Conservation (phyloP, 2,113 vertebrate species). For the Callorhinus ursinus region DNA sequence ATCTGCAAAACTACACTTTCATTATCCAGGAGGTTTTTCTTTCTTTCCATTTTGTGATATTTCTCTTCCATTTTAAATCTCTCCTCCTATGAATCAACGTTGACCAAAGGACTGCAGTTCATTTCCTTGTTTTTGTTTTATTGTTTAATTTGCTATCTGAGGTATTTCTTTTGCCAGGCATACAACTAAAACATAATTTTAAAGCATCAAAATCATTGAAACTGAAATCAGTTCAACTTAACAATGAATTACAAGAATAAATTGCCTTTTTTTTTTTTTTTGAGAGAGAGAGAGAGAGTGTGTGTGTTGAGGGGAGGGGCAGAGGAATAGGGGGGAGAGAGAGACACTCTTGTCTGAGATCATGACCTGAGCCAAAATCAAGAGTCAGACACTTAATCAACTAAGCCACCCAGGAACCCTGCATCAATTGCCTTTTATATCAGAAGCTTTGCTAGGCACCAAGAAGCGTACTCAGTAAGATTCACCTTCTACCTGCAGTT, state of each 20-base stretch:
- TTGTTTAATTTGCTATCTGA: neutral
- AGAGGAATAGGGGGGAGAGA: neutral
- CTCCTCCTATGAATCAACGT: neutral
- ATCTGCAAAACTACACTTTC: neutral
- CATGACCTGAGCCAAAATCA: neutral
- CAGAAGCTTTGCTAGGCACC: neutral
- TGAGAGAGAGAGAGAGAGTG: neutral
- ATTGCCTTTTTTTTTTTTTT: neutral
- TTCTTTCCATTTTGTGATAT: neutral
- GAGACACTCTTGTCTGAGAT: neutral
- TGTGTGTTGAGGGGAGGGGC: too few relatives aligned
- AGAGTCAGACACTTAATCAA: neutral
- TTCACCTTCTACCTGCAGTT: fast-evolving
- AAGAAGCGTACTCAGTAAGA: too few relatives aligned
- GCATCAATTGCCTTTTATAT: neutral
- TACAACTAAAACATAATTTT: neutral
- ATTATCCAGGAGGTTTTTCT: neutral
- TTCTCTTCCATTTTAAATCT: neutral
- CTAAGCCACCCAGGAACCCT: neutral
- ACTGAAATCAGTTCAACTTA: neutral
- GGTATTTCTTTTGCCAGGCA: neutral
- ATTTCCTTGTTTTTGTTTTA: neutral
- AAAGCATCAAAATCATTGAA: neutral
- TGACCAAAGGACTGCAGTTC: neutral
- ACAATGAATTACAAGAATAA: neutral